phyloP scores from a whole-genome alignment of 2,797 vertebrate genomes.

The Sylvia borin region DNA sequence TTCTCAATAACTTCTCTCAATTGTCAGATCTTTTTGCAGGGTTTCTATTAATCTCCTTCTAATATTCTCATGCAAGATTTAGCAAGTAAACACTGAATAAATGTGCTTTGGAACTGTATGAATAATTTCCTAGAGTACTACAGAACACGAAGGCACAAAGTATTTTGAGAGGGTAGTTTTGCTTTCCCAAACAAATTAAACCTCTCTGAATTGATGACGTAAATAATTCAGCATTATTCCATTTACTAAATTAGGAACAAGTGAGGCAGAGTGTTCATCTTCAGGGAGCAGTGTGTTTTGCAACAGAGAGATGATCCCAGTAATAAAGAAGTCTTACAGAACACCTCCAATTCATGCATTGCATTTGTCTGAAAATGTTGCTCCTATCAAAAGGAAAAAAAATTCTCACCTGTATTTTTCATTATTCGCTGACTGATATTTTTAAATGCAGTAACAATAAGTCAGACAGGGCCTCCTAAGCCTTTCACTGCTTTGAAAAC shows the following conservation, averaged over 20 bases:
- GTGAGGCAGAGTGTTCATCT: background rate
- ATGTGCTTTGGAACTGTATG: constrained; percentile 7
- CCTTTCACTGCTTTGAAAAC: background rate
- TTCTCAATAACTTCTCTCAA: constrained; percentile 11
- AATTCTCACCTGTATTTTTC: background rate
- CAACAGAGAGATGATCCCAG: background rate
- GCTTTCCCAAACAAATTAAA: constrained; percentile 53
- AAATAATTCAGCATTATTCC: constrained; percentile 46
- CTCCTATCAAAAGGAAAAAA: background rate
- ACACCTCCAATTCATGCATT: background rate
- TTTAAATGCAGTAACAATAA: background rate
- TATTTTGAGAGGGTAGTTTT: constrained; percentile 31
- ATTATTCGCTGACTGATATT: background rate
- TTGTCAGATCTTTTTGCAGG: background rate
- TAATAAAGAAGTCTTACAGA: background rate
- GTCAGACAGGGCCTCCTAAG: background rate
- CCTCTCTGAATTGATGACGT: background rate
- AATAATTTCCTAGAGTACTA: constrained; percentile 33
- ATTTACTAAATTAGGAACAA: constrained; percentile 18
- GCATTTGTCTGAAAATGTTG: background rate
- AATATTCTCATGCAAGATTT: constrained; percentile 58
- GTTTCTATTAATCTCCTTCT: constrained; percentile 39
- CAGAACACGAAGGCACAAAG: background rate
- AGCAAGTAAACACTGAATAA: constrained; percentile 48
- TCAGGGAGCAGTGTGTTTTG: background rate